Conservation (phyloP, 1,140 invertebrate species). For the Macrobrachium rosenbergii region DNA sequence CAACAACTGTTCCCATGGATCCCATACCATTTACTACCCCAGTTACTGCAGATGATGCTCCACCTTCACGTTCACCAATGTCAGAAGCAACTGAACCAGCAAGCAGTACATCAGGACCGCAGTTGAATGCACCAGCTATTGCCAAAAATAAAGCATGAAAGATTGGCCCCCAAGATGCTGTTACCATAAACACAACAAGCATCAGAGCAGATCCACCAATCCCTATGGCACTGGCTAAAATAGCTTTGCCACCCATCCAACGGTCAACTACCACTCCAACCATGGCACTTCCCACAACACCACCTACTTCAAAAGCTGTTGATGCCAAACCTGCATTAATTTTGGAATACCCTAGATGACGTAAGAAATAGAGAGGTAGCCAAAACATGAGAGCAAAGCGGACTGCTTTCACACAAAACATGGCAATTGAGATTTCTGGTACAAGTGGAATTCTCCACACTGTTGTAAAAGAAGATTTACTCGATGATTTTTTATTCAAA, state of each 20-base stretch:
- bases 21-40: slow-evolving; percentile 73
- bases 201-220: slow-evolving; percentile 69
- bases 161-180: slow-evolving; percentile 70
- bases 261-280: slow-evolving; percentile 72
- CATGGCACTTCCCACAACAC: slow-evolving; percentile 71
- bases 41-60: slow-evolving; percentile 72
- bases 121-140: slow-evolving; percentile 73
- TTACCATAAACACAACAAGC: slow-evolving; percentile 71
- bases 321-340: slow-evolving; percentile 72
- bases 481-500: slow-evolving; percentile 25
- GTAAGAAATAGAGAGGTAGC: slow-evolving; percentile 73
- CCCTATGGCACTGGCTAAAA: slow-evolving; percentile 71
- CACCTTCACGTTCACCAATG: slow-evolving; percentile 72
- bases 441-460: slow-evolving; percentile 70
- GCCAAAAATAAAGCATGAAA: slow-evolving; percentile 72
- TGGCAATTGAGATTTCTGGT: slow-evolving; percentile 72
- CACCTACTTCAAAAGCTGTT: slow-evolving; percentile 74
- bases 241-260: slow-evolving; percentile 69
- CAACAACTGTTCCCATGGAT: slow-evolving; percentile 73
- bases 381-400: slow-evolving; percentile 75
- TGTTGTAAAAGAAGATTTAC: slow-evolving; percentile 22
- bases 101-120: slow-evolving; percentile 74
- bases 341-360: slow-evolving; percentile 72
- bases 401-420: slow-evolving; percentile 74
- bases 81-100: slow-evolving; percentile 72